Percentiles rank a stretch among this genome's conserved stretches.
Conservation (phyloP, 2,113 vertebrate genomes). For the Procavia capensis region DNA sequence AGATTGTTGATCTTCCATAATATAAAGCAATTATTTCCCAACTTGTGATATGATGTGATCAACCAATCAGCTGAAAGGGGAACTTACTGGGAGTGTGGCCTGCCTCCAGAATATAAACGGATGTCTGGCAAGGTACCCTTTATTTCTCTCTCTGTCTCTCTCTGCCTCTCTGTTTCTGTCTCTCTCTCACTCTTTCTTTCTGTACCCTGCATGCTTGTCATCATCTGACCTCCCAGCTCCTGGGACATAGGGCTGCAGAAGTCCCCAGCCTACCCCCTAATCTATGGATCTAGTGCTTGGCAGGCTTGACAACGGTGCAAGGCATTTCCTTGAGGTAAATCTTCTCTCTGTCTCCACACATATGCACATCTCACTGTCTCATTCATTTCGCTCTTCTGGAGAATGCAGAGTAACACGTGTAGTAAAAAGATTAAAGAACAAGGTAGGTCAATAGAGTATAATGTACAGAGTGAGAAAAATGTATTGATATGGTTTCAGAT, state of each 20-base stretch:
- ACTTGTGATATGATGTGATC: neutral
- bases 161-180: neutral
- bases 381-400: neutral
- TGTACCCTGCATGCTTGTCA: neutral
- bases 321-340: neutral
- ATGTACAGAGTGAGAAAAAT: neutral
- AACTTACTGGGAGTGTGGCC: neutral
- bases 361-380: neutral
- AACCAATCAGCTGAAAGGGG: neutral
- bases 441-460: neutral
- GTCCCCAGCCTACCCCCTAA: neutral
- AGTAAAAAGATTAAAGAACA: neutral
- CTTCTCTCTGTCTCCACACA: neutral
- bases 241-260: neutral
- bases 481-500: neutral
- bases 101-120: neutral
- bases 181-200: no score
- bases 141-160: neutral
- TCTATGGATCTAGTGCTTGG: neutral
- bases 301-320: neutral
- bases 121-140: neutral
- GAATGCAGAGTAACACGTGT: neutral
- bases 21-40: neutral
- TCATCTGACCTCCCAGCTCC: neutral
- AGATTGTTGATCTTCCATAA: neutral